Conservation (phyloP, 2,797 vertebrate genomes). For the Phrynocephalus vlangalii region DNA sequence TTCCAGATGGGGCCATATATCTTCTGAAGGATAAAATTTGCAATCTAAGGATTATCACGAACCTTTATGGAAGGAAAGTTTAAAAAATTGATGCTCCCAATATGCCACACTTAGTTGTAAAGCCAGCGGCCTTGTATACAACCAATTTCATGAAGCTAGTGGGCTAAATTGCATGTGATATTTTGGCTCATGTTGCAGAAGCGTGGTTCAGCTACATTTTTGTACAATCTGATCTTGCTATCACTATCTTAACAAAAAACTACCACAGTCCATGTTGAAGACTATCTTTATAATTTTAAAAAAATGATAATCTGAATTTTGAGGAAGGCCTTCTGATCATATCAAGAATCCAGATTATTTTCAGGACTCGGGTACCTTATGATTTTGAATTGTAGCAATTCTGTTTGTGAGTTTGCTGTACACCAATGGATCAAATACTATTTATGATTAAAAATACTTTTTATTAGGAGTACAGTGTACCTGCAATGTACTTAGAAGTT, state of each 20-base stretch:
- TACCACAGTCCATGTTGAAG: neutral
- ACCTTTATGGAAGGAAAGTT: neutral
- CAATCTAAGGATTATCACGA: too few relatives aligned
- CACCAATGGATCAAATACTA: slow-evolving; percentile 21
- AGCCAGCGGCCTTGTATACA: neutral
- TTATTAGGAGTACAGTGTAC: slow-evolving; percentile 78
- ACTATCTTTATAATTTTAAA: neutral
- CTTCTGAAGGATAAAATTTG: too few relatives aligned
- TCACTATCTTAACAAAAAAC: neutral
- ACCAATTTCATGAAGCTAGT: neutral
- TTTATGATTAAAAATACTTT: slow-evolving; percentile 71
- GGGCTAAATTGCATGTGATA: neutral
- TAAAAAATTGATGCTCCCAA: neutral
- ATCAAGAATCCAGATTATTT: neutral
- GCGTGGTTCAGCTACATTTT: neutral
- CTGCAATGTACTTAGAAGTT: slow-evolving; percentile 77
- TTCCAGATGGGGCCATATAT: too few relatives aligned
- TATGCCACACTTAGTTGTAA: neutral
- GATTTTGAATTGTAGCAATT: neutral
- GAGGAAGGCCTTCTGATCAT: neutral
- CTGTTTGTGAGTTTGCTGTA: neutral
- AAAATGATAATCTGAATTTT: neutral
- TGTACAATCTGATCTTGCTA: neutral
- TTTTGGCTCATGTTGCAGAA: neutral
- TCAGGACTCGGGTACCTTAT: too few relatives aligned